Conservation (phyloP, 1,140 invertebrate genomes). For the Zaprionus inermis region DNA sequence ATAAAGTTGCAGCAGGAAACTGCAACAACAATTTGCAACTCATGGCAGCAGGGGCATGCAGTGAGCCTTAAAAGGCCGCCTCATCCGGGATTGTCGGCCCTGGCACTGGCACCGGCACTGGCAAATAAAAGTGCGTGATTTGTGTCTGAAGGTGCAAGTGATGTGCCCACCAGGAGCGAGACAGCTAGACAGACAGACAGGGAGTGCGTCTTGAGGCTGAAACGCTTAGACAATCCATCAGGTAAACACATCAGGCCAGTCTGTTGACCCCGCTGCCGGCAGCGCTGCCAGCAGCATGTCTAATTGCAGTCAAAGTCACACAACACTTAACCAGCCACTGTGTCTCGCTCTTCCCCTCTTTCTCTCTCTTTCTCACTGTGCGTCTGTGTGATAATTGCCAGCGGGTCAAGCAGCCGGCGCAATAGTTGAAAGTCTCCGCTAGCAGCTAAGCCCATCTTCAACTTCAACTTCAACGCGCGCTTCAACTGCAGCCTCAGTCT, state of each 20-base stretch:
- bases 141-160: slow-evolving; percentile 59
- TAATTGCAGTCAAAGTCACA: slow-evolving; percentile 75
- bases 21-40: slow-evolving; percentile 78
- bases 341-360: neutral
- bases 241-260: slow-evolving; percentile 56
- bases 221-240: slow-evolving; percentile 72
- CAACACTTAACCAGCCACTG: slow-evolving; percentile 41
- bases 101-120: slow-evolving; percentile 42
- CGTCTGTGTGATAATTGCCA: slow-evolving; percentile 67
- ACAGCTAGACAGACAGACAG: slow-evolving; percentile 11
- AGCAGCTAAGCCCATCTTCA: slow-evolving; percentile 13
- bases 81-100: slow-evolving; percentile 51
- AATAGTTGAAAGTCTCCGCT: slow-evolving; percentile 22
- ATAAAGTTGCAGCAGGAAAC: slow-evolving; percentile 80
- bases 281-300: slow-evolving; percentile 46
- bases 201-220: slow-evolving; percentile 27
- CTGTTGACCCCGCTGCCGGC: slow-evolving; percentile 59
- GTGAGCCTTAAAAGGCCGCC: slow-evolving; percentile 74
- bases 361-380: neutral
- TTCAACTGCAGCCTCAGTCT: slow-evolving; percentile 10
- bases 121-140: slow-evolving; percentile 81
- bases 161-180: slow-evolving; percentile 66
- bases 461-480: slow-evolving; percentile 14
- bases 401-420: slow-evolving; percentile 58
- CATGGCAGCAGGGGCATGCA: slow-evolving; percentile 50